A percentile compares a stretch with the other conserved stretches of the same genome.
These are phyloP conservation scores for Drosophila eugracilis DNA, from an alignment of 1,140 invertebrate genomes.

Conservation along the genomic window DNA sequence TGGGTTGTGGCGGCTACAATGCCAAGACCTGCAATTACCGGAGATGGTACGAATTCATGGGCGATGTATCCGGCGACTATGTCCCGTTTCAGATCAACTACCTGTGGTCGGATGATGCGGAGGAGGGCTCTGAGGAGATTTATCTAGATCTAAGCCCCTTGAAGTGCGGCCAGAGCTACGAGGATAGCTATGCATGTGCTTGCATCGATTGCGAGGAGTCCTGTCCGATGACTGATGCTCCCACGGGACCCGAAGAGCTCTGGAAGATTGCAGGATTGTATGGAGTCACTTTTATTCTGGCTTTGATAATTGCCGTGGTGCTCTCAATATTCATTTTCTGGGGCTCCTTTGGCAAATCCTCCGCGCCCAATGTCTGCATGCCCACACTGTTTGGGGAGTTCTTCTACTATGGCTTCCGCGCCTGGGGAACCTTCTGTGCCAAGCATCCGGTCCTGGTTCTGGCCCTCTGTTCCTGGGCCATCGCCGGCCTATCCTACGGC, in stretches of 20 bases:
- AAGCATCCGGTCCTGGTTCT: constrained; percentile 88
- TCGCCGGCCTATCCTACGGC: constrained; percentile 88
- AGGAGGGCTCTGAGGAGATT: constrained; percentile 12
- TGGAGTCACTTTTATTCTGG: constrained; percentile 83
- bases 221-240: constrained; percentile 87
- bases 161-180: constrained; percentile 87
- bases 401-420: constrained; percentile 86
- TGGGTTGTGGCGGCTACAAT: constrained; percentile 89
- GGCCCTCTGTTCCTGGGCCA: constrained; percentile 86
- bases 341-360: constrained; percentile 23
- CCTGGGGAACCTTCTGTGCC: constrained; percentile 88
- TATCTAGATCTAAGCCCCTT: constrained; percentile 77
- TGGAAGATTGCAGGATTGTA: constrained; percentile 80
- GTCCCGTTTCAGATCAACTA: constrained; percentile 90
- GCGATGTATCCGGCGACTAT: constrained; percentile 86
- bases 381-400: constrained; percentile 68
- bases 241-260: constrained; percentile 74
- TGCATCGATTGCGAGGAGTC: constrained; percentile 91
- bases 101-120: constrained; percentile 75
- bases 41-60: constrained; percentile 88
- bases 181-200: constrained; percentile 88
- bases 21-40: constrained; percentile 87
- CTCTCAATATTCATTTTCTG: constrained; percentile 42
- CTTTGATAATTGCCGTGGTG: constrained; percentile 70
- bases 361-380: constrained; percentile 42